phyloP scores from a whole-genome alignment of 2,797 vertebrate genomes.

The Decapterus maruadsi region DNA sequence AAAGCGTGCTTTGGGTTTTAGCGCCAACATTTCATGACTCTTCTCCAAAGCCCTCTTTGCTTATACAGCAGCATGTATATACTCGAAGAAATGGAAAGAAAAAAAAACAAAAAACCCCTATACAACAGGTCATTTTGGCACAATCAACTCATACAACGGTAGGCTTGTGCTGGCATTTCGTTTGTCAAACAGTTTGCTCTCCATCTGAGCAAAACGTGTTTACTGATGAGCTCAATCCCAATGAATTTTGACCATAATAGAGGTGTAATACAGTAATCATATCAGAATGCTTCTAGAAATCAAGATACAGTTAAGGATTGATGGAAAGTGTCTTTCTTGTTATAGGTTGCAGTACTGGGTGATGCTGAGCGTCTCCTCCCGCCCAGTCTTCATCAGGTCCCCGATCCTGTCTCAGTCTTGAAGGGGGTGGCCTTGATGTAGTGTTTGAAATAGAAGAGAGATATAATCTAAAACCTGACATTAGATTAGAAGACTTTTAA shows the following conservation, averaged over 20 bases:
- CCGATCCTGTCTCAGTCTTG: slow-evolving; percentile 18
- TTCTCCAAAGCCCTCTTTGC: slow-evolving; percentile 82
- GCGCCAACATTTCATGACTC: slow-evolving; percentile 78
- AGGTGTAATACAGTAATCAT: slow-evolving; percentile 69
- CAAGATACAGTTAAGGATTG: slow-evolving; percentile 46
- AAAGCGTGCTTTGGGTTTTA: slow-evolving; percentile 87
- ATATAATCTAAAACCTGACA: slow-evolving; percentile 30
- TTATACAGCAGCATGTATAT: slow-evolving; percentile 83
- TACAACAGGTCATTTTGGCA: slow-evolving; percentile 87
- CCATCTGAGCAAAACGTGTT: slow-evolving; percentile 57
- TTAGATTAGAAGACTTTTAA: slow-evolving; percentile 36
- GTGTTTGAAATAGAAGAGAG: slow-evolving; percentile 60
- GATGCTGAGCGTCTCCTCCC: slow-evolving; percentile 11
- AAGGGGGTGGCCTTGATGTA: slow-evolving; percentile 49
- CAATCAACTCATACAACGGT: slow-evolving; percentile 77
- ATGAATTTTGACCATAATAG: slow-evolving; percentile 54
- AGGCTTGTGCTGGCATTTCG: slow-evolving; percentile 73
- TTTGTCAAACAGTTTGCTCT: slow-evolving; percentile 60
- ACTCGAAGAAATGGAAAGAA: slow-evolving; percentile 53
- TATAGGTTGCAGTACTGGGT: slow-evolving; percentile 46
- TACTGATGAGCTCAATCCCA: slow-evolving; percentile 58
- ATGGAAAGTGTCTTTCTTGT: slow-evolving; percentile 44
- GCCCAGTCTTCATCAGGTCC: slow-evolving; percentile 12
- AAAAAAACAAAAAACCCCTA: slow-evolving; percentile 65
- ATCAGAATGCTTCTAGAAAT: slow-evolving; percentile 62